Percentiles rank a stretch among this genome's conserved stretches.
Evolutionary conservation across 2,113 vertebrate genomes (phyloP).

Genomic region (Chaenocephalus aceratus): DNA sequence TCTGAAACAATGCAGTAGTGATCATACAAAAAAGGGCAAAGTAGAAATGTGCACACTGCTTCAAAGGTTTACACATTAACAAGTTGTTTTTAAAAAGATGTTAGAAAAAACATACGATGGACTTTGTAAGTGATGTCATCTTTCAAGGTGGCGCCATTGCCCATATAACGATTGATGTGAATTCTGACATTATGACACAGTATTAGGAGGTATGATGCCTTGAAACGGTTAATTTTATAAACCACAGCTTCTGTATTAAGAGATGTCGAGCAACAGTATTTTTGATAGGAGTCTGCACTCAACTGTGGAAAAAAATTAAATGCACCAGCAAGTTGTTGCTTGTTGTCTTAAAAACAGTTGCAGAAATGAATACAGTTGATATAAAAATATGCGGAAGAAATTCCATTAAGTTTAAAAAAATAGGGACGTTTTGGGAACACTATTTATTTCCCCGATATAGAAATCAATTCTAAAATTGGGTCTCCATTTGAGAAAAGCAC

Average conservation of each 20-base stretch:
- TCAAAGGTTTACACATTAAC: neutral
- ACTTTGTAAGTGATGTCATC: neutral
- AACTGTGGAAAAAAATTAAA: neutral
- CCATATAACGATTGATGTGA: neutral
- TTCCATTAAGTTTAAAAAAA: neutral
- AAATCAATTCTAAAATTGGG: neutral
- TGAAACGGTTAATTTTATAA: conserved; percentile 10
- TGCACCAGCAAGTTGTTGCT: conserved; percentile 13
- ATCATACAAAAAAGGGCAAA: neutral
- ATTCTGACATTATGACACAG: neutral
- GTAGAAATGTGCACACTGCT: neutral
- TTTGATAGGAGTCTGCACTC: neutral
- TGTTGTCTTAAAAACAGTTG: neutral
- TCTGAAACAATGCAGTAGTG: neutral
- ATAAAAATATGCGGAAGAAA: neutral
- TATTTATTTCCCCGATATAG: neutral
- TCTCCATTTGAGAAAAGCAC: neutral
- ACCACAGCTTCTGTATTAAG: conserved; percentile 12
- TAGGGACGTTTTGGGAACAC: no score
- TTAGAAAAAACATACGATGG: neutral
- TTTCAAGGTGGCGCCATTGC: neutral
- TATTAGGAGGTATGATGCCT: neutral
- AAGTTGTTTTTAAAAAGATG: neutral
- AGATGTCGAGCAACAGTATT: conserved; percentile 10
- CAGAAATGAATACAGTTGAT: neutral